Conservation (phyloP, 2,888 invertebrate genomes). For the Leucania comma region DNA sequence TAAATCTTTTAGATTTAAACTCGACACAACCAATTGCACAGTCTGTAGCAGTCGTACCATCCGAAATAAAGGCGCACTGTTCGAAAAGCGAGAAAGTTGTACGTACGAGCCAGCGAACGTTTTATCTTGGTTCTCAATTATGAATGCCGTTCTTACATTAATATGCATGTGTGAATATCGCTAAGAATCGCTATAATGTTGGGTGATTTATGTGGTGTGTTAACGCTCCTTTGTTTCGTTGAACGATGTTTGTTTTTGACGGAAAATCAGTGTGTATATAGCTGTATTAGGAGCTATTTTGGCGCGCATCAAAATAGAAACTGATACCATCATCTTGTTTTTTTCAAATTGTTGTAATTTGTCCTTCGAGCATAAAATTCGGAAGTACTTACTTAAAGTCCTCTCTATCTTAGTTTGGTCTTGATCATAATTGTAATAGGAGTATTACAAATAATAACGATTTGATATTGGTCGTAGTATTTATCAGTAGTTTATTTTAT, state of each 20-base stretch:
- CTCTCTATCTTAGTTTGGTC: no score
- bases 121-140: constrained; percentile 56
- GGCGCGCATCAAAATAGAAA: not conserved
- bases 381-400: no score
- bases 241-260: constrained; percentile 2
- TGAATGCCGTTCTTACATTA: constrained; percentile 51
- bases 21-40: constrained; percentile 28
- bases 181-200: constrained; percentile 32
- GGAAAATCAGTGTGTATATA: not conserved
- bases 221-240: constrained; percentile 28
- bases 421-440: no score
- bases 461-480: no score
- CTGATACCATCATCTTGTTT: not conserved
- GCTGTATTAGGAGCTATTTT: not conserved
- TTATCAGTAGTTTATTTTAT: no score
- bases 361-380: no score
- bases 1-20: not conserved
- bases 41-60: constrained; percentile 3
- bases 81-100: constrained; percentile 42
- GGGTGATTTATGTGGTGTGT: constrained; percentile 46
- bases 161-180: constrained; percentile 56
- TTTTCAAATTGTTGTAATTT: not conserved
- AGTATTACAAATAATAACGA: no score
- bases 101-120: constrained; percentile 35
- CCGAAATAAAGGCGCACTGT: not conserved